Base-by-base conservation (phyloP, 2,797 vertebrate species). In the Sebastes elongatus region DNA sequence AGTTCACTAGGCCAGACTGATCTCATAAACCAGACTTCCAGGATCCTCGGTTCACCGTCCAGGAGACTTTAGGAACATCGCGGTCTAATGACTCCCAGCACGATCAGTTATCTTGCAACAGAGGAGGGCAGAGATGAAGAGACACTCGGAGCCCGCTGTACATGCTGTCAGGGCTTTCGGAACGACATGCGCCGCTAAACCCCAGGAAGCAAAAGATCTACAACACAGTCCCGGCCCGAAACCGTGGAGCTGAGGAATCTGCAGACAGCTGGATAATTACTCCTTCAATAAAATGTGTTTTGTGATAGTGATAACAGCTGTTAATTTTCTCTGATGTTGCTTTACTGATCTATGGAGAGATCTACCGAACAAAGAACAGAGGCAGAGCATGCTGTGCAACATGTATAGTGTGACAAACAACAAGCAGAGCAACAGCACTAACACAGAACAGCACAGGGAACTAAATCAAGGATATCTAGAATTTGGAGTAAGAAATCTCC, bases 1-100 rank as follows among this genome's bases (percentile, higher is more conserved):
- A 86, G 91, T 91, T 94, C 92, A 93, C 79, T 60, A 83, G 89
- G 92, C 93, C 93, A 93, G 78, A 89, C 67, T 83, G 85, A 91
- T 92, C 91, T 92, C 93, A 92, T 88, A 88, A 94, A 93, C 66
- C 86, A 78, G 82, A 86, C 78, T 80, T 88, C 78, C 78, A 85
- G 90, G 75, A 89, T 80, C 77, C 85, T 84, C 62, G 23, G 76
- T 83, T 89, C 80, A 82, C 85, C 78, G 71, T 90, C 79, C 63
- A 49, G 78, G 73, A 67, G 78, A 83, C 57, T 83, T 42, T 63
- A 75, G 76, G 79, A 89, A 76, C 80, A 86, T 83, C 83, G 23
- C 46, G 69, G 78, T 53, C 57, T 82, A 86, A 88, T 82, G 86
- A 89, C 77, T 89, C 75, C 83, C 86, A 82, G 80, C 81, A 74